These are phyloP conservation scores for Micromussa lordhowensis DNA, from an alignment of 92 coral and sea anemone genomes.

Conservation along the genomic window DNA sequence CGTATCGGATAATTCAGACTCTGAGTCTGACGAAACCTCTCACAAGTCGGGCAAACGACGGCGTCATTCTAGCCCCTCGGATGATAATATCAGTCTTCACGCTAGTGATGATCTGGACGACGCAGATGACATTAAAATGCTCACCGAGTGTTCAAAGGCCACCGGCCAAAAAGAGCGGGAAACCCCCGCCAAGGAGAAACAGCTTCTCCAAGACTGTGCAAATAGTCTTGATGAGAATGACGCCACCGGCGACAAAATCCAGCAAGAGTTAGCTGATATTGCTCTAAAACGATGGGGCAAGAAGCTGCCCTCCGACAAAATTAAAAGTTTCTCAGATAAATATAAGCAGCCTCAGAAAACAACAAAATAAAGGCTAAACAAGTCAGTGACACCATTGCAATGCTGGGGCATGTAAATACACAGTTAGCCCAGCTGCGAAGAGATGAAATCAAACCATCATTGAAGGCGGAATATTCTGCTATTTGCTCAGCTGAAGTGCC, in stretches of 20 bases:
- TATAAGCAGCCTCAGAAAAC: slow-evolving; percentile 32
- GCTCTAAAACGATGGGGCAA: slow-evolving; percentile 58
- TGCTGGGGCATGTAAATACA: slow-evolving; percentile 43
- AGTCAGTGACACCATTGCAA: slow-evolving; percentile 15
- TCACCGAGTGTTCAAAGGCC: slow-evolving; percentile 53
- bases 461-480: slow-evolving; percentile 34
- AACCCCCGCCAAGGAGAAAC: slow-evolving; percentile 31
- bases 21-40: background rate
- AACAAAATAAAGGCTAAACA: background rate
- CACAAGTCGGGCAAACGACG: background rate
- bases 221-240: slow-evolving; percentile 41
- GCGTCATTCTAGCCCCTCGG: background rate
- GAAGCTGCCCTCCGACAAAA: slow-evolving; percentile 42
- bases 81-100: slow-evolving; percentile 15
- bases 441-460: slow-evolving; percentile 46
- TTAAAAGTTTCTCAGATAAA: slow-evolving; percentile 49
- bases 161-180: slow-evolving; percentile 62
- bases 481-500: slow-evolving; percentile 45
- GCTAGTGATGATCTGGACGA: slow-evolving; percentile 49
- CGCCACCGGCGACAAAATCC: slow-evolving; percentile 45
- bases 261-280: slow-evolving; percentile 54
- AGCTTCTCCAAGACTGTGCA: slow-evolving; percentile 34
- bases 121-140: slow-evolving; percentile 17
- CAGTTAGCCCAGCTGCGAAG: slow-evolving; percentile 51
- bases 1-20: background rate